Conservation (phyloP, 2,113 vertebrate species). For the Halichoerus grypus region DNA sequence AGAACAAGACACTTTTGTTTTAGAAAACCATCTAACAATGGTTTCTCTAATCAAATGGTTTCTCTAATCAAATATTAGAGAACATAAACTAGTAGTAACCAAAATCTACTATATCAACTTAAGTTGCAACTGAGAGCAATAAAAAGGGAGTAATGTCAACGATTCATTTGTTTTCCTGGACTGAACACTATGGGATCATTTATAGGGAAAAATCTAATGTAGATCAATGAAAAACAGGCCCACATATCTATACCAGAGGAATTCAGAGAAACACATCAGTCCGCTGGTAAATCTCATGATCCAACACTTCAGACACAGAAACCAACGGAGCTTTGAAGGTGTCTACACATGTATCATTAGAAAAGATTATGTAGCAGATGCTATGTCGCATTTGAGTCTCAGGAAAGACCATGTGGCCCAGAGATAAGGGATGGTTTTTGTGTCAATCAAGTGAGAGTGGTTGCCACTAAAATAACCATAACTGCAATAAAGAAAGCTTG, state of each 20-base stretch:
- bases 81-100: slow-evolving; percentile 43
- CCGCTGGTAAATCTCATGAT: not conserved
- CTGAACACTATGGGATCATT: not conserved
- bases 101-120: slow-evolving; percentile 5
- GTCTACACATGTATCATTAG: not conserved
- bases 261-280: not conserved
- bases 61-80: not conserved
- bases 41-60: not conserved
- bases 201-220: slow-evolving; percentile 9
- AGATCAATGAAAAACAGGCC: not conserved
- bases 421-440: slow-evolving; percentile 14
- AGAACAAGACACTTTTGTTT: not conserved
- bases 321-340: not conserved
- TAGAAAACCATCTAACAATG: slow-evolving; percentile 21
- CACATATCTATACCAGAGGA: not conserved
- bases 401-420: not conserved
- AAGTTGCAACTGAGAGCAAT: slow-evolving; percentile 35
- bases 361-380: not conserved
- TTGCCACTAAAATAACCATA: slow-evolving; percentile 59
- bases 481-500: slow-evolving; percentile 56
- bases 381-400: not conserved
- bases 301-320: not conserved
- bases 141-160: slow-evolving; percentile 29
- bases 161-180: not conserved
- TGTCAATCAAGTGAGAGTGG: slow-evolving; percentile 50